A percentile compares a stretch with the other conserved stretches of the same genome.
These are phyloP conservation scores for Ammodytes dubius DNA, from an alignment of 2,113 vertebrate genomes.

Conservation along the genomic window DNA sequence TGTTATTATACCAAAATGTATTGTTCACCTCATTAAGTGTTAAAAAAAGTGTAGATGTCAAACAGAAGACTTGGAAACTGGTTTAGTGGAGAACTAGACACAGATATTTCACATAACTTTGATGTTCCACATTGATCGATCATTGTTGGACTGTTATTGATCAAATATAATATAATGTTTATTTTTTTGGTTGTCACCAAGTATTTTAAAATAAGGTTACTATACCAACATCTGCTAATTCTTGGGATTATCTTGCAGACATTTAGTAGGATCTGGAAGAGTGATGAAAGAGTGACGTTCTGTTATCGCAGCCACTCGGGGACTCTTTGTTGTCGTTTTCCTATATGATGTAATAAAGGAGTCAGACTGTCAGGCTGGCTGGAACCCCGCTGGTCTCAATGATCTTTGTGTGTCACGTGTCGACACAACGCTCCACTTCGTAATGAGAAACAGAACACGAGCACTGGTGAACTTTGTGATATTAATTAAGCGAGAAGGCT, in stretches of 20 bases:
- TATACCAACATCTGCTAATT: not conserved
- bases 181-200: too few species aligned
- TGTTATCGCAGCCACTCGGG: too few species aligned
- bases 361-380: not conserved
- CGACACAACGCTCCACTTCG: not conserved
- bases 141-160: not conserved
- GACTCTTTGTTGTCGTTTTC: not conserved
- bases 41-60: too few species aligned
- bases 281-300: too few species aligned
- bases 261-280: too few species aligned
- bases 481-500: conserved; percentile 1
- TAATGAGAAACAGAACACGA: not conserved
- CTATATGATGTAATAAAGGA: not conserved
- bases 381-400: not conserved
- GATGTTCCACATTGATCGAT: not conserved
- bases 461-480: not conserved
- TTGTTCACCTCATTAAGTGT: not conserved
- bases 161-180: not conserved
- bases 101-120: not conserved
- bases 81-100: not conserved
- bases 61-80: not conserved
- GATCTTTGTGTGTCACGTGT: too few species aligned
- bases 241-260: not conserved
- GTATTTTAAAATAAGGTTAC: not conserved
- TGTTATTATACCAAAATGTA: not conserved